Conservation (phyloP, 23 tunicate genomes). For the Trididemnum nubilum region DNA sequence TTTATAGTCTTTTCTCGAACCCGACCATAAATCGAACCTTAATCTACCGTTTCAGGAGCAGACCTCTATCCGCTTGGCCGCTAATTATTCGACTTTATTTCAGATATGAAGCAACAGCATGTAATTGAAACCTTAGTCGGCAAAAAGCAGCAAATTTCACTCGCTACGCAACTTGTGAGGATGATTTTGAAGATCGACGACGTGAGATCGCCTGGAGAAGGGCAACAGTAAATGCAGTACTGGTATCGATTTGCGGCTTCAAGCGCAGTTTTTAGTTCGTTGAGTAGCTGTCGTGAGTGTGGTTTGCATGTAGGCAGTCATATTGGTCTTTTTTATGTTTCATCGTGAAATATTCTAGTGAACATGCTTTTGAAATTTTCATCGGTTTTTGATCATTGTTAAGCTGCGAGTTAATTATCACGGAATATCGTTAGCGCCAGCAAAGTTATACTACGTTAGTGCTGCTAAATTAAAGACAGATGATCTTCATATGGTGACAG, state of each 20-base stretch:
- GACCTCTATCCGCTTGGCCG: too few species aligned
- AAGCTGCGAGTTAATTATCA: too few species aligned
- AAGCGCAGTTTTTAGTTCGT: background rate
- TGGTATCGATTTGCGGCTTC: background rate
- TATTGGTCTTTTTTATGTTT: background rate
- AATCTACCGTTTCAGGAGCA: too few species aligned
- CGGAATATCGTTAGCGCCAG: too few species aligned
- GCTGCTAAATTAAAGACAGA: too few species aligned
- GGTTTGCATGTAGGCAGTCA: constrained; percentile 3
- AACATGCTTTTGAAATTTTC: background rate
- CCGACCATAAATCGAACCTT: too few species aligned
- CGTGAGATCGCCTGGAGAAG: constrained; percentile 91
- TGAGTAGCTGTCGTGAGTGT: background rate
- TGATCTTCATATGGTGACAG: too few species aligned
- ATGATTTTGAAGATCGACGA: constrained; percentile 99
- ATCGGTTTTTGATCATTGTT: too few species aligned
- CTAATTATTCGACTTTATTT: too few species aligned
- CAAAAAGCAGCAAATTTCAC: constrained; percentile 98
- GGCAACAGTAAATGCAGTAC: constrained; percentile 3
- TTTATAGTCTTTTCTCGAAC: too few species aligned
- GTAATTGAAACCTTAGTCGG: constrained; percentile 95
- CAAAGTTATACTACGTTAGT: too few species aligned
- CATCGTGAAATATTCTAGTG: background rate
- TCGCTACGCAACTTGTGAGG: constrained; percentile 96
- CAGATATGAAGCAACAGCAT: constrained; percentile 97